These are phyloP conservation scores for Dynastes hyllus DNA, from an alignment of 2,888 invertebrate species.

Conservation along the genomic window DNA sequence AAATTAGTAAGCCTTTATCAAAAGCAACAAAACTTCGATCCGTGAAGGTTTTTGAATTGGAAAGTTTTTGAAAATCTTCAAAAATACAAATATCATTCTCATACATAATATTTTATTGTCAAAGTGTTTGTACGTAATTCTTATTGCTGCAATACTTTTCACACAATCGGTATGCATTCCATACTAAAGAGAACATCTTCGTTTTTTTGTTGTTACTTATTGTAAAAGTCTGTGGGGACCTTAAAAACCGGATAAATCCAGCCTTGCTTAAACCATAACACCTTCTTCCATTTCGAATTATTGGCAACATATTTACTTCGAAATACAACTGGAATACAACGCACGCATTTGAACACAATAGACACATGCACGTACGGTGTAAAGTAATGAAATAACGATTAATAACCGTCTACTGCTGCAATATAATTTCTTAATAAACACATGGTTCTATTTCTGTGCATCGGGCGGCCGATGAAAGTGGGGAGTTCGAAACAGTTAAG, in stretches of 20 bases:
- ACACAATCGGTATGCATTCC: no score
- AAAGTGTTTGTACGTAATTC: no score
- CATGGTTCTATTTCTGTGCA: slow-evolving; percentile 30
- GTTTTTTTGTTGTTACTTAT: background rate
- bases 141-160: no score
- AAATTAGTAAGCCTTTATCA: no score
- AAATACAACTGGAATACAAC: background rate
- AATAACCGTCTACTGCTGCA: slow-evolving; percentile 27
- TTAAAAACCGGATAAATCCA: background rate
- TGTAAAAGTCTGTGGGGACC: background rate
- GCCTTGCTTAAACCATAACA: background rate
- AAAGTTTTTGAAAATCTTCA: no score
- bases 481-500: slow-evolving; percentile 20
- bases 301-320: background rate
- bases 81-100: no score
- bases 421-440: slow-evolving; percentile 39
- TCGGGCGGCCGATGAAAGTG: slow-evolving; percentile 19
- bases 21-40: no score
- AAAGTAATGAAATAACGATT: slow-evolving; percentile 22
- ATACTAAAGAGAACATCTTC: no score
- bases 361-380: background rate
- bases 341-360: background rate
- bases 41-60: no score
- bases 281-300: background rate
- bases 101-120: no score